Evolutionary conservation across 2,113 vertebrate genomes (phyloP), one percentile per base, ranked within the genome.

Genomic region (Forbesichthys papilliferus): DNA sequence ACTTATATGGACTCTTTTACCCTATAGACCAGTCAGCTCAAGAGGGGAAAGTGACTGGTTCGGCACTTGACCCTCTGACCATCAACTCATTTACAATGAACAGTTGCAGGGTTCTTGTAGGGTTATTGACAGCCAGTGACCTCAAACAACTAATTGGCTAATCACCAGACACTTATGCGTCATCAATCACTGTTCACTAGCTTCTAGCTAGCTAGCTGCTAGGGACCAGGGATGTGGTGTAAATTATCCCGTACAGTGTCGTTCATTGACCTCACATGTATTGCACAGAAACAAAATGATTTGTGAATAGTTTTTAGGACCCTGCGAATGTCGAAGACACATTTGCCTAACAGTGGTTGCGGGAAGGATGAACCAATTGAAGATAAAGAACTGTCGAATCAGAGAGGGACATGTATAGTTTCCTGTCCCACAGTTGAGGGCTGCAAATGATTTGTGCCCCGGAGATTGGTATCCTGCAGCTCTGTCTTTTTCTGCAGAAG

Each of bases 1-100:
- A 47, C 63, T 79, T 89, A 89, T 84, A 89, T 87, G 77, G 70
- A 87, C 86, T 86, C 66, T 61, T 56, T 77, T 10, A 49, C 63
- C 64, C 74, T 61, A 49, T 48, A 10, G 78, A 72, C 65, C 57
- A 1, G 52, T 3, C 33, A 20, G 82, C 75, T 69, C 56, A 71
- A 47, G 69, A 60, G 49, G 68, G 65, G 54, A 70, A 66, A 56
- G 42, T 9, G n/a, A 12, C 57, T 47, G 27, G 27, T 11, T 4
- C 54, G 18, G 68, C n/a, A 9, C 69, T 71, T 52, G 14, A 75
- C 52, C 42, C 60, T 52, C 18, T 70, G 13, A 55, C 52, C 48
- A 68, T 65, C 13, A 57, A 48, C 36, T 48, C 56, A 49, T 48
- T 58, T 1, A 65, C 61, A 74, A 73, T 64, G 33, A 60, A 68